Evolutionary conservation across 2,113 vertebrate species (phyloP).

Genomic region (Mastomys natalensis): DNA sequence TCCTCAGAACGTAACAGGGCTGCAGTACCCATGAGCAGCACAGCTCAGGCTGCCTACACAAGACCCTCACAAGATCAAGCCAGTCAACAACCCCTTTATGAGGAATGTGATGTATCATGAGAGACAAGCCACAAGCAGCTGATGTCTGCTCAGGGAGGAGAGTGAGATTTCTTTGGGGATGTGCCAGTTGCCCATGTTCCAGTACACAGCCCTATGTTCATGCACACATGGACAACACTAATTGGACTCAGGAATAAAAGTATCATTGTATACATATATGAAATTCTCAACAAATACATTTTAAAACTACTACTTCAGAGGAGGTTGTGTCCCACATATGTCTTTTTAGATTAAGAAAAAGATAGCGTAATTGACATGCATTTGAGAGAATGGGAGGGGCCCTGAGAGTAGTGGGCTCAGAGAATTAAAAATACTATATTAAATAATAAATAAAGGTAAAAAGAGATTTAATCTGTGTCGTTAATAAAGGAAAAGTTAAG

Average conservation of each 20-base stretch:
- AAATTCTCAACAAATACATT: not conserved
- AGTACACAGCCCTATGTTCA: too few species aligned
- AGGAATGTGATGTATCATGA: not conserved
- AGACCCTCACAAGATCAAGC: not conserved
- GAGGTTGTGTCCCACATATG: not conserved
- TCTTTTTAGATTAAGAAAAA: not conserved
- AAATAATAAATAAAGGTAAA: not conserved
- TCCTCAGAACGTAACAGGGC: not conserved
- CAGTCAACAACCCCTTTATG: not conserved
- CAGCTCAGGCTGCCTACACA: not conserved
- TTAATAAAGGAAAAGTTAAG: constrained; percentile 18
- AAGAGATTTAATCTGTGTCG: not conserved
- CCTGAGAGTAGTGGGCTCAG: rapidly evolving
- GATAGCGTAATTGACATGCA: not conserved
- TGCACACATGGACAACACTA: not conserved
- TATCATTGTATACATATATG: not conserved
- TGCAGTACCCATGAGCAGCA: not conserved
- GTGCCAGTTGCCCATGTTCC: not conserved
- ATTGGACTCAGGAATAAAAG: not conserved
- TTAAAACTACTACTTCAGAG: not conserved
- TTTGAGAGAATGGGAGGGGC: not conserved
- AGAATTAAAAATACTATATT: not conserved
- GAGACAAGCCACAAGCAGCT: not conserved
- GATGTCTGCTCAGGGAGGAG: not conserved
- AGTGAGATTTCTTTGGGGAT: not conserved